Evolutionary conservation across 2,113 vertebrate species (phyloP), one percentile per base, ranked within the genome.

Genomic region (Chionomys nivalis): DNA sequence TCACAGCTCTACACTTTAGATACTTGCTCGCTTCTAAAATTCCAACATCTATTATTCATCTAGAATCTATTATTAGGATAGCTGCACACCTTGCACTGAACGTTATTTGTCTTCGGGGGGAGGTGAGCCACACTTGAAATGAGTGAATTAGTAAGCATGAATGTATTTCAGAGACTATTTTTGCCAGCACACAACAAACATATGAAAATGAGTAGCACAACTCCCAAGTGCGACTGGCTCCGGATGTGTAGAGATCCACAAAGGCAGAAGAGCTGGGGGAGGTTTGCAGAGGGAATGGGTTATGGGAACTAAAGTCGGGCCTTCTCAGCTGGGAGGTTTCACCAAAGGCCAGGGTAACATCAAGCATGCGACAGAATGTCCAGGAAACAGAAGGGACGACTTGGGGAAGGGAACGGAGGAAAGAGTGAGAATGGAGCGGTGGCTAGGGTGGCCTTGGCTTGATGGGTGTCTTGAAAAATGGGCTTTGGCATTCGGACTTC

Each of bases 1-100:
- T 68, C 10, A 1, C 8, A 52, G 75, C 31, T 85, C 88, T 75
- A 79, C 6, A 47, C 21, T 86, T 81, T n/a, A 91, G 72, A n/a
- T 68, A 63, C 79, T 89, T 81, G 47, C 39, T 93, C 39, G n/a
- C 58, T 31, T 77, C 63, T 55, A 49, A 49, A 83, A 87, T 13
- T 13, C 65, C 52, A 72, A 58, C 73, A 72, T 87, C 65, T 42
- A 65, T 58, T 78, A 58, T 92, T 76, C 75, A 58, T 52, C 36
- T 58, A 86, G 49, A 72, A 49, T 65, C 66, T 81, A 76, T 93
- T 77, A 96, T 90, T 66, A 92, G 77, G 92, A 55, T 58, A 61
- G 75, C 61, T 66, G n/a, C 81, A 87, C 36, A 36, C 13, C 55
- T 90, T 92, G 49, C 42, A 49, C n/a, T 76, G 33, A 66, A 82